Conservation (phyloP, 2,888 invertebrate genomes). For the Creontiades dilutus region DNA sequence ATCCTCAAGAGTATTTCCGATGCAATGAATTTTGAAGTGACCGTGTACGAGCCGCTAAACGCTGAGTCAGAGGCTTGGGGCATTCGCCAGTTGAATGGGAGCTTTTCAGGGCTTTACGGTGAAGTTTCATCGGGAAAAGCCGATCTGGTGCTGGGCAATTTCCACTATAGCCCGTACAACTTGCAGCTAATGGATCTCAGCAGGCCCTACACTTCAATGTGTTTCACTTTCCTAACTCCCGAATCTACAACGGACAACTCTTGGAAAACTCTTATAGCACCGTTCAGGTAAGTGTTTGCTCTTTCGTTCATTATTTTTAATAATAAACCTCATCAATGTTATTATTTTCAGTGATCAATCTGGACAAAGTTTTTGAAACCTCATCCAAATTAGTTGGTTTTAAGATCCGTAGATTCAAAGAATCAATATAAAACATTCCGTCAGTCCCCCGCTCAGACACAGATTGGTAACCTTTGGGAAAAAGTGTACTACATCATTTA, state of each 20-base stretch:
- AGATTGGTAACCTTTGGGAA: too few relatives aligned
- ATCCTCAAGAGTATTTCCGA: conserved; percentile 84
- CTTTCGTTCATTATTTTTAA: too few relatives aligned
- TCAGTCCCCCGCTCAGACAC: too few relatives aligned
- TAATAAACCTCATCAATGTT: too few relatives aligned
- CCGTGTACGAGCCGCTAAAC: conserved; percentile 84
- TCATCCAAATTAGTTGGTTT: too few relatives aligned
- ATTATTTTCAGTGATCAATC: too few relatives aligned
- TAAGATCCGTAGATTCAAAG: too few relatives aligned
- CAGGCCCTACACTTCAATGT: conserved; percentile 89
- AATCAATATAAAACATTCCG: too few relatives aligned
- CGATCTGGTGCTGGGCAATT: conserved; percentile 87
- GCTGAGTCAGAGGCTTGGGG: conserved; percentile 86
- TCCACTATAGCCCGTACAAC: conserved; percentile 86
- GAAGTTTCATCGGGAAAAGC: conserved; percentile 84
- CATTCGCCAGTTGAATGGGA: conserved; percentile 82
- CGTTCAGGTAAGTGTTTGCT: conserved; percentile 83
- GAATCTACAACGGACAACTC: conserved; percentile 89
- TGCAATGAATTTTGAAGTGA: conserved; percentile 86
- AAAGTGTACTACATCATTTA: too few relatives aligned
- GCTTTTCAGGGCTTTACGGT: conserved; percentile 86
- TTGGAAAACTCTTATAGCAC: conserved; percentile 90
- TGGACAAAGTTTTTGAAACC: too few relatives aligned
- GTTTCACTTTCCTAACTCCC: conserved; percentile 90
- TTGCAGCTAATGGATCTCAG: conserved; percentile 86